Base-by-base conservation (phyloP, 1,140 invertebrate genomes). In the Trichonephila inaurata region DNA sequence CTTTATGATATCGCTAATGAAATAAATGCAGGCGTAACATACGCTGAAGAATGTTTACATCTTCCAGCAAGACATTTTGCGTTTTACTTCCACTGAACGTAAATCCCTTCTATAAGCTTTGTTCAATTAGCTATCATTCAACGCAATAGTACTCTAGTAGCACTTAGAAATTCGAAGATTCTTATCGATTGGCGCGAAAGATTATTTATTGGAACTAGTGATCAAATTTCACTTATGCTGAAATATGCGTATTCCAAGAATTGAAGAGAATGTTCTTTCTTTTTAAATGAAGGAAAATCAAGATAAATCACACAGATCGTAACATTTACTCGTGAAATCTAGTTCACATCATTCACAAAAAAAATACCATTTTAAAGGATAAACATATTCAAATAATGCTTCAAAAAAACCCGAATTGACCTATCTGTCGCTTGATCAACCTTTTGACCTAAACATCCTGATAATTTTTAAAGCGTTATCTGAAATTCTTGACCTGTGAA, bases 401-500 rank as follows among this genome's bases (percentile, higher is more conserved):
- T 5, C 33, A 77, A 69, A 69, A n/a, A 77, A 33, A 33, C 16
- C 18, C 14, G 14, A 33, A 7, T 24, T 18, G 18, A 40, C 51
- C 6, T 58, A 83, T 51, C 82, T n/a, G 21, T 83, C 44, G 8
- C 3, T 16, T 16, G 51, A 83, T 83, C 82, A 83, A 28, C 82
- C 51, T 83, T 28, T 83, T 60, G 82, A 83, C 82, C 82, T 58
- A 14, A 14, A 44, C 21, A 33, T 33, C 28, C 14, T 40, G 72
- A 77, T 77, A 77, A 33, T 77, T 77, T 77, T 77, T 28, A 40
- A 4, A 18, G 16, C 3, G 24, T 77, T 83, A 83, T 83, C 82
- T 83, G 1, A 24, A 51, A 83, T 83, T 58, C 82, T 60, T 60
- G 82, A 83, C 82, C 82, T 83, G 51, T 83, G 82, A 83, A 83